Base-by-base conservation (phyloP, 2,888 invertebrate species). In the Campoplex capitator region DNA sequence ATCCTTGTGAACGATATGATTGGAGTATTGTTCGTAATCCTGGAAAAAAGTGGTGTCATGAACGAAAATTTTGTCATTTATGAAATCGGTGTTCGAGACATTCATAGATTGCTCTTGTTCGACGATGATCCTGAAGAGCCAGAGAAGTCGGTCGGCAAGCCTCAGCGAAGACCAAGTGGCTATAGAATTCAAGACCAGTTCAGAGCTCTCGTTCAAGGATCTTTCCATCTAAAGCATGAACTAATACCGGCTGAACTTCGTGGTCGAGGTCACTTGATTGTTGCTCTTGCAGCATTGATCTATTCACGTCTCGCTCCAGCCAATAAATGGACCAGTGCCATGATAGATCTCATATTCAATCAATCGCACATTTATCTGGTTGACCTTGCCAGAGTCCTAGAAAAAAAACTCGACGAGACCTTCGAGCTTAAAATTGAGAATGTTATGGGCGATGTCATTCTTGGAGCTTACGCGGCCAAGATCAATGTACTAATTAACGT, bases 271-370 rank as follows among this genome's bases (percentile, higher is more conserved):
- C 91, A 93, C 79, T 83, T 94, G 38, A 87, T 93, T 13, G 78
- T 94, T 8, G 93, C 93, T 1, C 32, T 94, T 0, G 91, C 91
- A 0, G 91, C 92, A 1, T 42, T 94, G 1, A 88, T 94, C 13
- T 94, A 94, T 48, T 92, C 94, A 0, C 90, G 92, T 1, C 65
- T 94, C 18, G 89, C 93, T 11, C 91, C 88, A 48, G 88, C 92
- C 0, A 93, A 92, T 42, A 94, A 92, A 23, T 94, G 94, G 94
- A 92, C 91, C 0, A 92, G 88, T 8, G 88, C 90, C 0, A 80
- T 94, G 70, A 76, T 94, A 3, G 93, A 94, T 75, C 62, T 94
- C 23, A 94, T 94, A n/a, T 92, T 94, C 81, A 93, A 94, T 62
- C 93, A 94, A 42, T 89, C 94, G 0, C 92, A 93, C 77, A 91